phyloP scores from a whole-genome alignment of 2,888 invertebrate genomes.

The Sesamia inferens region DNA sequence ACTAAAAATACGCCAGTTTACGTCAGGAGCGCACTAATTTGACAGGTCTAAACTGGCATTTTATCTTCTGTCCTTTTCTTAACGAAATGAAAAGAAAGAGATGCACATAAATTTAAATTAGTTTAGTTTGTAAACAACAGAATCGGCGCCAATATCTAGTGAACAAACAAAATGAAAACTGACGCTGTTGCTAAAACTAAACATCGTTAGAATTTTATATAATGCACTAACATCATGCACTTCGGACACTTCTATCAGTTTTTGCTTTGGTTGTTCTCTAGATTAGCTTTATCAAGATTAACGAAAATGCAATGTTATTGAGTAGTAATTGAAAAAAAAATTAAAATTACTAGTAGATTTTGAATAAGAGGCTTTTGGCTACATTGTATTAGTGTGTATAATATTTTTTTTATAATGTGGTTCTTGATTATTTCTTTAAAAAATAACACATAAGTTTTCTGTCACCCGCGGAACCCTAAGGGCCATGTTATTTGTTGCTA shows the following conservation, averaged over 20 bases:
- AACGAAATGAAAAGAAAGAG: too few relatives aligned
- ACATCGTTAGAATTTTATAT: not conserved
- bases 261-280: not conserved
- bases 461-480: constrained; percentile 26
- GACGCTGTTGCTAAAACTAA: not conserved
- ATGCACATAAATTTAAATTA: too few relatives aligned
- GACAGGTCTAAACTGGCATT: too few relatives aligned
- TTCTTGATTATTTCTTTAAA: not conserved
- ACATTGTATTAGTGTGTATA: not conserved
- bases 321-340: too few relatives aligned
- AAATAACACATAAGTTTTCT: not conserved
- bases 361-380: not conserved
- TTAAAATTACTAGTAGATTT: not conserved
- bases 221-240: not conserved
- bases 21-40: too few relatives aligned
- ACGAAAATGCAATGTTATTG: too few relatives aligned
- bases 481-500: constrained; percentile 43
- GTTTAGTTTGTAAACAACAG: too few relatives aligned
- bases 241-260: not conserved
- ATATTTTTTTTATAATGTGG: not conserved
- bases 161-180: not conserved
- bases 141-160: constrained; percentile 4
- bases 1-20: too few relatives aligned
- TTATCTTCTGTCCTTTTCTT: too few relatives aligned
- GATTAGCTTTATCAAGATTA: not conserved